These are phyloP conservation scores for Cancer borealis DNA, from an alignment of 2,888 invertebrate genomes.

Conservation along the genomic window DNA sequence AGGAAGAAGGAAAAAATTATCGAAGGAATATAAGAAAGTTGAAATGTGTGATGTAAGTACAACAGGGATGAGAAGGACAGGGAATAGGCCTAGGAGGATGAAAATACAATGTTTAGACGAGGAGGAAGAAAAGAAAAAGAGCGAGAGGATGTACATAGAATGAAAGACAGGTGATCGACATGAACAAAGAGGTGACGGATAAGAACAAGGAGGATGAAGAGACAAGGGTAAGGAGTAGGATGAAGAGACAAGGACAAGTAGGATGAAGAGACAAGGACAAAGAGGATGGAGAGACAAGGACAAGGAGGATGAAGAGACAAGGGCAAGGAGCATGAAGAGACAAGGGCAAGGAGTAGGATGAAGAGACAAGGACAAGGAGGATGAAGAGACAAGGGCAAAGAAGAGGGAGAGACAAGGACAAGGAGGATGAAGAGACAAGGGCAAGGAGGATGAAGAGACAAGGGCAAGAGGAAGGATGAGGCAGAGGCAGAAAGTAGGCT, in stretches of 20 bases:
- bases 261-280: not conserved
- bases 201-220: not conserved
- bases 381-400: not conserved
- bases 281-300: not conserved
- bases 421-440: not conserved
- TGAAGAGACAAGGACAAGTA: too few species aligned
- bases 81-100: not conserved
- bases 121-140: not conserved
- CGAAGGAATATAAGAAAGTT: not conserved
- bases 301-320: not conserved
- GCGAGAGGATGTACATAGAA: not conserved
- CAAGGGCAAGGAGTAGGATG: not conserved
- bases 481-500: not conserved
- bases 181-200: not conserved
- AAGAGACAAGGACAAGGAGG: not conserved
- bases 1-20: not conserved
- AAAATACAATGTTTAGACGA: not conserved
- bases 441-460: not conserved
- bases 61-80: not conserved
- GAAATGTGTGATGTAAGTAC: not conserved
- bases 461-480: not conserved
- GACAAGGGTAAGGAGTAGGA: too few species aligned
- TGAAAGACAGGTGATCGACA: not conserved
- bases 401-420: not conserved
- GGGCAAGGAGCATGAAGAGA: not conserved